These are phyloP conservation scores for Malurus melanocephalus DNA, from an alignment of 2,113 vertebrate genomes.

Conservation along the genomic window DNA sequence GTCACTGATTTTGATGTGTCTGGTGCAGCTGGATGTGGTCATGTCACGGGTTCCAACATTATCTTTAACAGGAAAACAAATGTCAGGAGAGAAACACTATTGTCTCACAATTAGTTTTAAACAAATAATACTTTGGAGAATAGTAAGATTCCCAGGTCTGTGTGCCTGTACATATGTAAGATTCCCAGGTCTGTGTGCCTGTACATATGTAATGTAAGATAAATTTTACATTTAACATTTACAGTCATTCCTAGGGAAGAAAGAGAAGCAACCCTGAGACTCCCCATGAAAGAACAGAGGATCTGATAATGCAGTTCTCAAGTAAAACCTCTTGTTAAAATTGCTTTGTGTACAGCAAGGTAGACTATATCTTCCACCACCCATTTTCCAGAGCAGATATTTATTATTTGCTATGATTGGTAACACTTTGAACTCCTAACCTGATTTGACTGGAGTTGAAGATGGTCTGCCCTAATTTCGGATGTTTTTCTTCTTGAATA, in stretches of 20 bases:
- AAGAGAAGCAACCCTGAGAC: neutral
- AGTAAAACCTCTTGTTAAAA: neutral
- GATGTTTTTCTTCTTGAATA: neutral
- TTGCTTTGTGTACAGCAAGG: neutral
- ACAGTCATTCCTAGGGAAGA: neutral
- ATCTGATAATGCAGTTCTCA: neutral
- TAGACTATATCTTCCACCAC: neutral
- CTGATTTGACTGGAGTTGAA: neutral
- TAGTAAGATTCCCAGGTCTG: slow-evolving; percentile 34
- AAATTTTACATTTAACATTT: neutral
- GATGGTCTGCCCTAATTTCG: neutral
- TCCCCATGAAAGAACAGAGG: neutral
- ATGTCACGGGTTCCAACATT: slow-evolving; percentile 66
- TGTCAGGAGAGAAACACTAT: slow-evolving; percentile 56
- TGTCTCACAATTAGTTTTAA: slow-evolving; percentile 59
- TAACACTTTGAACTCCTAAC: neutral
- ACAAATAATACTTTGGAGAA: slow-evolving; percentile 35
- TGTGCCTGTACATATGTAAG: neutral
- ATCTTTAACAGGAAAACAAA: slow-evolving; percentile 70
- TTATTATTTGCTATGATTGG: neutral
- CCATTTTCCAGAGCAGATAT: neutral
- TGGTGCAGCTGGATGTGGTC: slow-evolving; percentile 67
- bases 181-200: slow-evolving; percentile 40
- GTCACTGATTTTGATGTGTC: slow-evolving; percentile 69
- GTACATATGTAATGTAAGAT: neutral